Base-by-base conservation (phyloP, 2,113 vertebrate species). In the Notothenia rossii region DNA sequence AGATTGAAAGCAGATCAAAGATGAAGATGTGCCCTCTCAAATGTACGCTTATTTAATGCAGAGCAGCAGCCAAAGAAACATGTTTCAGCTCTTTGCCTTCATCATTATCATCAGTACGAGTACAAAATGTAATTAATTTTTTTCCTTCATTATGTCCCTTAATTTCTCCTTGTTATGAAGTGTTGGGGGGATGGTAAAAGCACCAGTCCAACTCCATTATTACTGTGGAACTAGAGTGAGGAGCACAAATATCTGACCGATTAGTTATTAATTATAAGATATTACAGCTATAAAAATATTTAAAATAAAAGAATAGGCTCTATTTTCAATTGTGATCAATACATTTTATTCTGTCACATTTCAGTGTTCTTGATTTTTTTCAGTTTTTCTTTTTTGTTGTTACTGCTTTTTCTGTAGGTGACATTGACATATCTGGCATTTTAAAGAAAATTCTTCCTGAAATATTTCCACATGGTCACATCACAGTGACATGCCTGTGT, bases 31-130 rank as follows among this genome's bases (percentile, higher is more conserved):
- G 25, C 56, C 36, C 22, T 71, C 46, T 13, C 13, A 71, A 81
- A 73, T 83, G 40, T 64, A 79, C 79, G 63, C 72, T 62, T 62
- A 48, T 77, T 79, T 40, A 75, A 75, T 78, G 58, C 66, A 15
- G 46, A 79, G 69, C 36, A 55, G 43, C 60, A 77, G 56, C 50
- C 73, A 69, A 54, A 74, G 18, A 75, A 82, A 67, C 56, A 84
- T 14, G 43, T 69, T 69, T 53, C 65, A 82, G 78, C 59, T 49
- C 14, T 58, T 18, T 43, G 71, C 81, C 75, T 79, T 72, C 50
- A 82, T 22, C 25, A 5, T 62, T 60, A 60, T 66, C 51, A 53
- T 20, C 51, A 10, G 17, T 40, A 43, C 1, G 5, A 72, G 53
- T 43, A 8, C 45, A 61, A 71, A 68, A 71, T 45, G 9, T 0